These are phyloP conservation scores for Sebastes diploproa DNA, from an alignment of 2,797 vertebrate genomes.

Conservation along the genomic window DNA sequence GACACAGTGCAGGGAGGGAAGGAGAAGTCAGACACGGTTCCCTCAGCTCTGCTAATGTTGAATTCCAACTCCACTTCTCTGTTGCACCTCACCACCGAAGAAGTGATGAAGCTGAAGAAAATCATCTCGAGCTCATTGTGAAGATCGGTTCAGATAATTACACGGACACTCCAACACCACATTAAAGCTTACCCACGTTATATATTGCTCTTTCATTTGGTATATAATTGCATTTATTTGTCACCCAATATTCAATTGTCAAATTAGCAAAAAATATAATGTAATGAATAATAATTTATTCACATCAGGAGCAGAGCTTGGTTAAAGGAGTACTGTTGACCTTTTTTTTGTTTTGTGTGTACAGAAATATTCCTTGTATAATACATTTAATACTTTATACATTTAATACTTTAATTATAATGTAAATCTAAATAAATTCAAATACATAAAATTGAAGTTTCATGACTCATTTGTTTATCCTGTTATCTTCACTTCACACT, in stretches of 20 bases:
- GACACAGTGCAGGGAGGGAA: background rate
- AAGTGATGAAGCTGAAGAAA: conserved; percentile 74
- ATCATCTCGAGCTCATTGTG: conserved; percentile 69
- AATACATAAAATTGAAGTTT: background rate
- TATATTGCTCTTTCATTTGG: background rate
- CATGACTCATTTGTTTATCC: background rate
- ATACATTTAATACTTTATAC: background rate
- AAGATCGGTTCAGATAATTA: background rate
- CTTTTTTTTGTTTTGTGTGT: background rate
- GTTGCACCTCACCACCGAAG: conserved; percentile 58
- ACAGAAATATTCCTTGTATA: background rate
- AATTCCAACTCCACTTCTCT: conserved; percentile 45
- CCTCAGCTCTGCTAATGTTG: conserved; percentile 12
- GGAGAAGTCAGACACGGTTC: background rate
- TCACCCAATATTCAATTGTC: background rate
- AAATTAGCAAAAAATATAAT: background rate
- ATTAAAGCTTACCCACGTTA: conserved; percentile 3
- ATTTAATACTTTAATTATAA: background rate
- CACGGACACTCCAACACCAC: conserved; percentile 21
- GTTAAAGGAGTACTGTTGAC: background rate
- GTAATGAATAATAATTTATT: background rate
- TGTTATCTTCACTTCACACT: background rate
- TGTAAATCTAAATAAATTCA: conserved; percentile 22
- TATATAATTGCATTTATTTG: background rate
- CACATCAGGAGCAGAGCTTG: background rate